Base-by-base conservation (phyloP, 2,888 invertebrate genomes). In the Conops quadrifasciatus region DNA sequence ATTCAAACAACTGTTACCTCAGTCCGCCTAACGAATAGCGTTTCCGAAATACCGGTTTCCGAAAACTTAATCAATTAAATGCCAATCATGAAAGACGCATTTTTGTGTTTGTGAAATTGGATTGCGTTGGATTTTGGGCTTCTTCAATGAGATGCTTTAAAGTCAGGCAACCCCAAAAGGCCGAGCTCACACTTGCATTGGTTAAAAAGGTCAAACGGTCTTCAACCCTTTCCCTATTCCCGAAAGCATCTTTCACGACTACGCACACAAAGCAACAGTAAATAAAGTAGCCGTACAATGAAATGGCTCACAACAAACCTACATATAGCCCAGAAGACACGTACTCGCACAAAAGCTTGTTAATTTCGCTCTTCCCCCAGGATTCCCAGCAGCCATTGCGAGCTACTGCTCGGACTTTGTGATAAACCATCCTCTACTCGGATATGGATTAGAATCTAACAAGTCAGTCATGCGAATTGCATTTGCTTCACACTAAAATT, bases 361-460 rank as follows among this genome's bases (percentile, higher is more conserved):
- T 62, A 62, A 62, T 62, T 62, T 62, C 60, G n/a, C 60, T 21
- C 60, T 16, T 19, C 43, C 9, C 28, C 19, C 19, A 15, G 60
- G 24, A 30, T 62, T 19, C 53, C 11, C 21, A 24, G 53, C 19
- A 4, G 53, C 21, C 5, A 21, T 53, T 53, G 53, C 2, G 24
- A 53, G 53, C 9, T 5, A 2, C 9, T 62, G 30, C 30, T 36
- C 28, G 19, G 30, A 9, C n/a, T n/a, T n/a, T n/a, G n/a, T n/a
- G n/a, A n/a, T n/a, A n/a, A n/a, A n/a, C n/a, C n/a, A n/a, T 36
- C n/a, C 7, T 43, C 60, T 24, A 21, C 30, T n/a, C 19, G 5
- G 16, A 62, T 62, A 21, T 62, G 43, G 60, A 62, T 62, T 62
- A 62, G 9, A 51, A 65, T 51, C 65, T 51, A 65, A 51, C 26